Conservation (phyloP, 1,140 invertebrate genomes). For the Pseudomyrmex flavicornis region DNA sequence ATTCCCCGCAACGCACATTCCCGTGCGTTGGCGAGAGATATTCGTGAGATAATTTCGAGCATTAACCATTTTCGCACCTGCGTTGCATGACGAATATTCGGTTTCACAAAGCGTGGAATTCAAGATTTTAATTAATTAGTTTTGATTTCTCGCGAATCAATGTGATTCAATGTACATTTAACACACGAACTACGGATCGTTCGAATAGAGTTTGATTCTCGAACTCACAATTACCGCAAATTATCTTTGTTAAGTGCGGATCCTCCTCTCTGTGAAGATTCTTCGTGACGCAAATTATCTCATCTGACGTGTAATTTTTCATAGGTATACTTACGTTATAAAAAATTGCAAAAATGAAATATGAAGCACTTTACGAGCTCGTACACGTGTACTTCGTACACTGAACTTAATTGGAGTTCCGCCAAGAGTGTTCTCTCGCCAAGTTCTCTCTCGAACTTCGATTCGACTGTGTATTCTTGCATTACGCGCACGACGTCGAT, state of each 20-base stretch:
- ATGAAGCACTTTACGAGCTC: no score
- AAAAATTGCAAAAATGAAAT: no score
- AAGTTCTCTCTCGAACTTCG: background rate
- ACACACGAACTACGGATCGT: background rate
- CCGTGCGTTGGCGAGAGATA: constrained; percentile 9
- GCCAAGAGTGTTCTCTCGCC: no score
- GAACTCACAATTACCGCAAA: background rate
- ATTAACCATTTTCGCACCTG: background rate
- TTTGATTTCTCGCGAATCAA: constrained; percentile 10
- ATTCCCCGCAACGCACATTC: background rate
- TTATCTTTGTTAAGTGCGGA: background rate
- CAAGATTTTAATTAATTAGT: constrained; percentile 28
- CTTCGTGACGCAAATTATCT: background rate
- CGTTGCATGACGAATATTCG: background rate
- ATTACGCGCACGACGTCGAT: no score
- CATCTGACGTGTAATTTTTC: background rate
- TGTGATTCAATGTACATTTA: background rate
- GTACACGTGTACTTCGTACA: no score
- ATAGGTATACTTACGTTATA: background rate
- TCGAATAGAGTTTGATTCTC: background rate
- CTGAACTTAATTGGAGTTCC: background rate
- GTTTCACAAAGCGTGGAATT: constrained; percentile 38
- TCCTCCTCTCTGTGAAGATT: constrained; percentile 2
- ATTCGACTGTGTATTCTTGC: background rate
- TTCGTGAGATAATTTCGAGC: constrained; percentile 41